Percentiles rank a stretch among this genome's conserved stretches.
phyloP scores from a whole-genome alignment of 2,113 vertebrate genomes.

The Cygnus atratus region DNA sequence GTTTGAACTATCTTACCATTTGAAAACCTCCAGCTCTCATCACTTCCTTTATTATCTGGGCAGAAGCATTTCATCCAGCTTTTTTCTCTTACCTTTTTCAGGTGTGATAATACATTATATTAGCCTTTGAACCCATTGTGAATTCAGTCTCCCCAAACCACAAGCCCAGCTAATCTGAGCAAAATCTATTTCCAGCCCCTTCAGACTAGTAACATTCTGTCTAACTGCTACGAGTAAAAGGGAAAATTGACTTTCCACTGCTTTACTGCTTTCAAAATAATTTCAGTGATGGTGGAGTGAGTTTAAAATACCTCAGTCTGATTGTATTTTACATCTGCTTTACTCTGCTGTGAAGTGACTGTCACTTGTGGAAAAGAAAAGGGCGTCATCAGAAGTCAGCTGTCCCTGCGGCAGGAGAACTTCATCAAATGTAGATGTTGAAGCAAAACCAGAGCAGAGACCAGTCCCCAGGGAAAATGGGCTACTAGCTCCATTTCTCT shows the following conservation, averaged over 20 bases:
- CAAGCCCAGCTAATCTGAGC: neutral
- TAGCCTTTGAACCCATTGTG: neutral
- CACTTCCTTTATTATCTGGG: neutral
- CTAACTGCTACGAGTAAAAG: neutral
- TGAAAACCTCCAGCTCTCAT: neutral
- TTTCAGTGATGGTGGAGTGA: neutral
- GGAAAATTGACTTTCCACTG: neutral
- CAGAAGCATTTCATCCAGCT: neutral
- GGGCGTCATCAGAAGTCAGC: fast-evolving
- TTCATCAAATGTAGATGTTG: neutral
- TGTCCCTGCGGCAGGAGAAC: neutral
- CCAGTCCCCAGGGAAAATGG: neutral
- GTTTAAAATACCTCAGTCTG: neutral
- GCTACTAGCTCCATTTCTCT: neutral
- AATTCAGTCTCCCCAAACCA: neutral
- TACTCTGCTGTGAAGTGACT: neutral
- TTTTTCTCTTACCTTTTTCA: neutral
- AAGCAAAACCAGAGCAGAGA: neutral
- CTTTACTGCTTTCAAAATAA: neutral
- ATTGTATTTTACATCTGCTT: neutral
- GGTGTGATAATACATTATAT: neutral
- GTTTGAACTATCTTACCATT: neutral
- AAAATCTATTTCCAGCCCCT: neutral
- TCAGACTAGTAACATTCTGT: neutral
- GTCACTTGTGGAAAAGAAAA: neutral